Percentiles rank a stretch among this genome's conserved stretches.
Evolutionary conservation across 2,113 vertebrate genomes (phyloP).

Genomic region (Trematomus loennbergii): DNA sequence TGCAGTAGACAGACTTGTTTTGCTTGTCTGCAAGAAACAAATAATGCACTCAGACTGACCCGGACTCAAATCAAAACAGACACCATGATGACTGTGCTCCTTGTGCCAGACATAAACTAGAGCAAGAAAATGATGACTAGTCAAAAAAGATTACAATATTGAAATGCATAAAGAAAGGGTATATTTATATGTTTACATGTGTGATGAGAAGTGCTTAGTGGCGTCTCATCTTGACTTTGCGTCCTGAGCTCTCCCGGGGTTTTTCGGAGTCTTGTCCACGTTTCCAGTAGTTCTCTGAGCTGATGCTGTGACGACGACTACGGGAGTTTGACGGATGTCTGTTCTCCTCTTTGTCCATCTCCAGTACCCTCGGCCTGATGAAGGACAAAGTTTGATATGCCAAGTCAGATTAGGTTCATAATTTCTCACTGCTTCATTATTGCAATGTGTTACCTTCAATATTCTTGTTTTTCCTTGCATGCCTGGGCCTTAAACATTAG

Average conservation of each 20-base stretch:
- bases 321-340: conserved; percentile 89
- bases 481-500: too few species aligned
- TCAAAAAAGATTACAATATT: conserved; percentile 41
- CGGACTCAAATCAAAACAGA: conserved; percentile 51
- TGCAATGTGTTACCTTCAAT: too few species aligned
- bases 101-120: conserved; percentile 31
- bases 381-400: background rate
- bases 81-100: conserved; percentile 34
- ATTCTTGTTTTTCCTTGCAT: too few species aligned
- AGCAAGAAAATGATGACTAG: conserved; percentile 28
- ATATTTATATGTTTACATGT: conserved; percentile 33
- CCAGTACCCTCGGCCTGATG: conserved; percentile 92
- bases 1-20: conserved; percentile 30
- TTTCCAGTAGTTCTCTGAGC: conserved; percentile 93
- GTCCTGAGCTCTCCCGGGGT: conserved; percentile 84
- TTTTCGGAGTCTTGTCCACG: conserved; percentile 80
- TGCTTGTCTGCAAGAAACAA: conserved; percentile 51
- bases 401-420: background rate
- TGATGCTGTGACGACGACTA: conserved; percentile 87
- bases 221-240: conserved; percentile 97
- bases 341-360: conserved; percentile 99
- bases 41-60: conserved; percentile 53
- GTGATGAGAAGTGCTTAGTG: conserved; percentile 84
- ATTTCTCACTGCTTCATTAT: background rate
- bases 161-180: conserved; percentile 43